Evolutionary conservation across 2,888 invertebrate species (phyloP).

Genomic region (Drosophila diplacantha): DNA sequence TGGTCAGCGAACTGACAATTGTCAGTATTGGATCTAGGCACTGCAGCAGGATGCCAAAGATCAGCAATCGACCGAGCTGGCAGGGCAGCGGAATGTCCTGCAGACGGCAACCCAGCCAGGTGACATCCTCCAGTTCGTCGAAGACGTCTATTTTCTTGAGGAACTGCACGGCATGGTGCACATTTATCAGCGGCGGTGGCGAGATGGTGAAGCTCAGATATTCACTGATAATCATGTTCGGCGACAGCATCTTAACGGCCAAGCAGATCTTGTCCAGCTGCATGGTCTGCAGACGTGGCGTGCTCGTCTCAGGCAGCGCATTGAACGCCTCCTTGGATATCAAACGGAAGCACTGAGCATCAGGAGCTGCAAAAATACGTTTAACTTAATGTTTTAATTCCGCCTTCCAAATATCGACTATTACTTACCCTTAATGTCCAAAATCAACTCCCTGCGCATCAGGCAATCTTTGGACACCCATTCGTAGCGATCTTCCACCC

Average conservation of each 20-base stretch:
- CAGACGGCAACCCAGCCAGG: conserved; percentile 86
- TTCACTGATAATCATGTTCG: conserved; percentile 48
- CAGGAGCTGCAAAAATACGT: conserved; percentile 1
- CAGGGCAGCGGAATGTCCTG: conserved; percentile 94
- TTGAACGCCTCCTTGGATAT: conserved; percentile 35
- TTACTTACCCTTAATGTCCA: conserved; percentile 43
- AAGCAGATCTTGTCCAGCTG: conserved; percentile 56
- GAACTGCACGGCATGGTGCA: conserved; percentile 81
- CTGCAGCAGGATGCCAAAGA: conserved; percentile 92
- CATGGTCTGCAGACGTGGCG: conserved; percentile 40
- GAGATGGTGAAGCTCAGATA: conserved; percentile 46
- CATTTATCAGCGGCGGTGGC: conserved; percentile 41
- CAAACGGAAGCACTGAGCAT: conserved; percentile 47
- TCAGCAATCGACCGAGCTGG: conserved; percentile 91
- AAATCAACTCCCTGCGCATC: conserved; percentile 34
- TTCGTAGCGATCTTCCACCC: conserved; percentile 38
- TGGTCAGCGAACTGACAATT: conserved; percentile 89
- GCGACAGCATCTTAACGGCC: conserved; percentile 46
- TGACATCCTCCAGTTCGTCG: conserved; percentile 89
- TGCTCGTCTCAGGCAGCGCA: conserved; percentile 16
- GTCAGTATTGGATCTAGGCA: conserved; percentile 96
- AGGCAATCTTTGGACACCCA: conserved; percentile 56
- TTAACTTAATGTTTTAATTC: background rate
- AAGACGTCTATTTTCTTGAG: conserved; percentile 90
- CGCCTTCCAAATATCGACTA: fast-evolving